Conservation (phyloP, 2,797 vertebrate species). For the Decapterus maruadsi region DNA sequence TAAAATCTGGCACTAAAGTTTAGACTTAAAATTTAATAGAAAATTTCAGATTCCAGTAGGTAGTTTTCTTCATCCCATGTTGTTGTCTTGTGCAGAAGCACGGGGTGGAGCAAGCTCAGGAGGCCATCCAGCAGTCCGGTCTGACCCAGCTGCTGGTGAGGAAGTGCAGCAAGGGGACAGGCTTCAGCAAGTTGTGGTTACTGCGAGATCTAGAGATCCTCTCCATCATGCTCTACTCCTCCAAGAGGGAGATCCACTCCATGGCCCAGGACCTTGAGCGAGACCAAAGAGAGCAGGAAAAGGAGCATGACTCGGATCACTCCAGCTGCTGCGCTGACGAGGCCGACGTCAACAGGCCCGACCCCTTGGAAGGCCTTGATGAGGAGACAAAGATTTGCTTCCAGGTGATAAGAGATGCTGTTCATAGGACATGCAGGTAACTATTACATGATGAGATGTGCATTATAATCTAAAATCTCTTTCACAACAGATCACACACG, state of each 20-base stretch:
- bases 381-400: constrained; percentile 98
- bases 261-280: constrained; percentile 88
- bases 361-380: constrained; percentile 95
- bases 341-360: constrained; percentile 86
- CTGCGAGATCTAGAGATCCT: constrained; percentile 97
- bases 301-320: constrained; percentile 88
- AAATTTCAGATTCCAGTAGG: neutral
- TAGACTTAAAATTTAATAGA: neutral
- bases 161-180: constrained; percentile 98
- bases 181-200: constrained; percentile 98
- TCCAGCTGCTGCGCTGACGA: constrained; percentile 86
- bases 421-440: neutral
- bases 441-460: neutral
- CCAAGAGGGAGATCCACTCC: constrained; percentile 93
- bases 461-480: neutral
- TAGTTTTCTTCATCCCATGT: neutral
- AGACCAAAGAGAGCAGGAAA: constrained; percentile 88
- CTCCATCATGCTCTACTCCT: constrained; percentile 98
- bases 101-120: constrained; percentile 89
- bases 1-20: no score
- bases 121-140: constrained; percentile 91
- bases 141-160: constrained; percentile 95
- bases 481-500: constrained; percentile 91
- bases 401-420: constrained; percentile 84
- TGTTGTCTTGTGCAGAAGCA: constrained; percentile 85